Conservation (phyloP, 2,888 invertebrate genomes). For the Unio pictorum region DNA sequence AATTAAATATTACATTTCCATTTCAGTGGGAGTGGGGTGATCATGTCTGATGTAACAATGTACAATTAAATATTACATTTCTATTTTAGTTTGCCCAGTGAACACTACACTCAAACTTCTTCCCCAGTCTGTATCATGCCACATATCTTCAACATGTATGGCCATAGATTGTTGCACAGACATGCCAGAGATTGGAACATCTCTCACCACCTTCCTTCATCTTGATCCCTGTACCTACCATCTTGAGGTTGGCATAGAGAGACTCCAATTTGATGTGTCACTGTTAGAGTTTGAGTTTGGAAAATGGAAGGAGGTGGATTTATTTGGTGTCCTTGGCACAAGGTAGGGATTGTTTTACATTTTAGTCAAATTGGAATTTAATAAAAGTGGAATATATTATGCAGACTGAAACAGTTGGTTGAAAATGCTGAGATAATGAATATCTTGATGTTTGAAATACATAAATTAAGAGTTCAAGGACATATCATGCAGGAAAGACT, state of each 20-base stretch:
- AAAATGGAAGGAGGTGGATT: conserved; percentile 5
- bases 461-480: no score
- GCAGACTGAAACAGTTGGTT: no score
- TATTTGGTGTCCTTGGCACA: no score
- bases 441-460: no score
- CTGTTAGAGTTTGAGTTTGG: conserved; percentile 31
- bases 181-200: conserved; percentile 12
- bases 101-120: conserved; percentile 7
- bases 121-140: conserved; percentile 22
- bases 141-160: conserved; percentile 25
- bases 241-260: conserved; percentile 26
- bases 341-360: no score
- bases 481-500: no score
- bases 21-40: no score
- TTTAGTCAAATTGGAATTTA: no score
- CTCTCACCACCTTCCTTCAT: conserved; percentile 17
- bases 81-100: conserved; percentile 27
- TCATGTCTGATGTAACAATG: no score
- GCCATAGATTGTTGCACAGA: conserved; percentile 27
- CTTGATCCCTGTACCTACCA: conserved; percentile 24
- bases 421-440: no score
- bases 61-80: neutral
- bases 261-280: conserved; percentile 17
- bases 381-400: no score
- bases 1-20: no score